Conservation (phyloP, 2,888 invertebrate genomes). For the Xestia rhomboidea region DNA sequence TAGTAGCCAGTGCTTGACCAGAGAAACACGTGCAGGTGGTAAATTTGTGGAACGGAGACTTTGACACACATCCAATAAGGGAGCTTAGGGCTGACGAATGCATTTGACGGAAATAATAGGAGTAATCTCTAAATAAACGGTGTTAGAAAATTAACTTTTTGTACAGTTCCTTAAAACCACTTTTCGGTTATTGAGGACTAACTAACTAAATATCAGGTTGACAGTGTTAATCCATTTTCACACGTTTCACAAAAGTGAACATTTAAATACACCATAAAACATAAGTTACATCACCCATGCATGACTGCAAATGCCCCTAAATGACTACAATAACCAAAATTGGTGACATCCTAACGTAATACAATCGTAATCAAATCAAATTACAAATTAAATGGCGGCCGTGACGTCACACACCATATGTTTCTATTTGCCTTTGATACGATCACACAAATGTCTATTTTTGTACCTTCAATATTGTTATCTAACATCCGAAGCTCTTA, state of each 20-base stretch:
- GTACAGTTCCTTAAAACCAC: background rate
- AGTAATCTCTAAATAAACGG: background rate
- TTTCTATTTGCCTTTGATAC: conserved; percentile 54
- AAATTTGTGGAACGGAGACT: background rate
- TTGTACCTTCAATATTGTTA: conserved; percentile 24
- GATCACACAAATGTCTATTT: conserved; percentile 49
- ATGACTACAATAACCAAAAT: conserved; percentile 12
- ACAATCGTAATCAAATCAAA: conserved; percentile 64
- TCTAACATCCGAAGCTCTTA: conserved; percentile 18
- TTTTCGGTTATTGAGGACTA: background rate
- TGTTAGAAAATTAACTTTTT: background rate
- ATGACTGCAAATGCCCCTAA: conserved; percentile 22
- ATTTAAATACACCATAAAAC: background rate
- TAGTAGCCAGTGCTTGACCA: too few relatives aligned
- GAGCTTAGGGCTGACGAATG: background rate
- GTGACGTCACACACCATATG: conserved; percentile 66
- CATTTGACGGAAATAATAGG: background rate
- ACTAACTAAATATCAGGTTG: background rate
- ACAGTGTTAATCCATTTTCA: background rate
- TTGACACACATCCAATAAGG: too few relatives aligned
- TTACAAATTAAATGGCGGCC: conserved; percentile 60
- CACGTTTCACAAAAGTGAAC: background rate
- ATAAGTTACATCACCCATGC: conserved; percentile 14
- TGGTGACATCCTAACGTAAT: conserved; percentile 42
- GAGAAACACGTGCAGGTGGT: background rate